Evolutionary conservation across 2,797 vertebrate genomes (phyloP).

Genomic region (Siniperca obscura): DNA sequence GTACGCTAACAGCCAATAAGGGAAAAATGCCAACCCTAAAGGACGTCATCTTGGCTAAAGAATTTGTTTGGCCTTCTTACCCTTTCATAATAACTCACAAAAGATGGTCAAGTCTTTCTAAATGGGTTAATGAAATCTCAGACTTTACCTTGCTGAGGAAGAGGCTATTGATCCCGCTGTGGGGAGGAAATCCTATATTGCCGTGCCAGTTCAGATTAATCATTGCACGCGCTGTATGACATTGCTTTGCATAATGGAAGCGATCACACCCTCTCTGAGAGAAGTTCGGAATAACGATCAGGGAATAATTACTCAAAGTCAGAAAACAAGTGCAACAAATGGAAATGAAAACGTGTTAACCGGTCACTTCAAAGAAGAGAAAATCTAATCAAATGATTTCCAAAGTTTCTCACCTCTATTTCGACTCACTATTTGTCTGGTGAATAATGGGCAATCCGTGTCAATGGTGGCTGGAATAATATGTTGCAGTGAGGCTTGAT

Average conservation of each 20-base stretch:
- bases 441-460: conserved; percentile 75
- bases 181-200: conserved; percentile 84
- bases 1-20: conserved; percentile 51
- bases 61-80: conserved; percentile 81
- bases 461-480: conserved; percentile 48
- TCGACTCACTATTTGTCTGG: conserved; percentile 59
- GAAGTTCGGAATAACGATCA: conserved; percentile 74
- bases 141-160: conserved; percentile 79
- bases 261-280: conserved; percentile 72
- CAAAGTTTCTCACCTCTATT: conserved; percentile 69
- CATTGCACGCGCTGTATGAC: conserved; percentile 77
- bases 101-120: conserved; percentile 79
- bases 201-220: conserved; percentile 84
- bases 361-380: conserved; percentile 49
- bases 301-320: conserved; percentile 76
- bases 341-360: conserved; percentile 65
- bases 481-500: conserved; percentile 61
- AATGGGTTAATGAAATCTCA: conserved; percentile 88
- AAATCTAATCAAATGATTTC: conserved; percentile 68
- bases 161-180: conserved; percentile 81
- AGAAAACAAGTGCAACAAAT: conserved; percentile 58
- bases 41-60: conserved; percentile 72
- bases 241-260: conserved; percentile 72
- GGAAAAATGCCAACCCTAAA: conserved; percentile 55
- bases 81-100: conserved; percentile 84